phyloP scores from a whole-genome alignment of 2,888 invertebrate genomes.

The Mesodorylaimus sp. region DNA sequence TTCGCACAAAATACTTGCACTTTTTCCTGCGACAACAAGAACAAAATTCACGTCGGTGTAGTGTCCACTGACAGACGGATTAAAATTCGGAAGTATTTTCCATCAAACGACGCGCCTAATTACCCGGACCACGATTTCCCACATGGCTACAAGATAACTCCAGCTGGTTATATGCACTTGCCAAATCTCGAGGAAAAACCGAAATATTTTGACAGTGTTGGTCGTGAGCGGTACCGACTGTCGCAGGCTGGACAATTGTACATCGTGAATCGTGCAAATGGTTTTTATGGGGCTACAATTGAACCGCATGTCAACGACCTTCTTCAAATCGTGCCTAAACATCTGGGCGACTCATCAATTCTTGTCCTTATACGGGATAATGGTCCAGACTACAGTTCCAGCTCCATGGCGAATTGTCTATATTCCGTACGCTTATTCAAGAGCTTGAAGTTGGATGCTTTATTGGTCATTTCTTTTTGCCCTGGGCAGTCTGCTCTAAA shows the following conservation, averaged over 20 bases:
- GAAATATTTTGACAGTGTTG: not conserved
- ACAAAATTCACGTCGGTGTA: constrained; percentile 1
- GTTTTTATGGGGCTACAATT: constrained; percentile 1
- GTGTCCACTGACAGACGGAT: constrained; percentile 1
- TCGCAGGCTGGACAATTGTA: not conserved
- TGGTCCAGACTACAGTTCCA: not conserved
- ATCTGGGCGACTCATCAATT: not conserved
- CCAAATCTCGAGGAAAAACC: not conserved
- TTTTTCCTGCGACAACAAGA: constrained; percentile 2
- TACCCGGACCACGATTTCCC: constrained; percentile 6
- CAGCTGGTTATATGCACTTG: constrained; percentile 1
- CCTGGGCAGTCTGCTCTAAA: not conserved
- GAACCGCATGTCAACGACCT: not conserved
- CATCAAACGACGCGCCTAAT: not conserved
- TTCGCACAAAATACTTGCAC: not conserved
- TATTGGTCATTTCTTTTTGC: not conserved
- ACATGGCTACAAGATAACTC: not conserved
- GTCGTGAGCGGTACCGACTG: not conserved
- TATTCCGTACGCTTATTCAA: not conserved
- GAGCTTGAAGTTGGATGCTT: not conserved
- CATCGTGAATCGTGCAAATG: not conserved
- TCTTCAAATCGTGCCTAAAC: not conserved
- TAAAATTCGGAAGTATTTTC: not conserved
- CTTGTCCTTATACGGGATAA: not conserved
- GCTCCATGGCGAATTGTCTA: not conserved